These are phyloP conservation scores for Bufo gargarizans DNA, from an alignment of 2,113 vertebrate genomes.

Conservation along the genomic window DNA sequence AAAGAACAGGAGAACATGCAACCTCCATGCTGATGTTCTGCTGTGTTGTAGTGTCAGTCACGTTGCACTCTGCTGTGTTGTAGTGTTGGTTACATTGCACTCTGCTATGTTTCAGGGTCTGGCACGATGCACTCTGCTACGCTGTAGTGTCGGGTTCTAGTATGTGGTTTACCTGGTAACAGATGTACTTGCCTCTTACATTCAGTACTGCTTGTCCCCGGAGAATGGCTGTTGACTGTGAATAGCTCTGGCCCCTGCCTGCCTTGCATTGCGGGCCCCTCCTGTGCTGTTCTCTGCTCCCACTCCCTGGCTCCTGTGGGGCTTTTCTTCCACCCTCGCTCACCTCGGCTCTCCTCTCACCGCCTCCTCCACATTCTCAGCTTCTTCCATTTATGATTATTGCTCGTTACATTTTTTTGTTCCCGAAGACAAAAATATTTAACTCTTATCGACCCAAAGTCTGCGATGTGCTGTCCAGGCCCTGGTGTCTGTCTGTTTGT, in stretches of 20 bases:
- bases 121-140: no score
- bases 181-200: no score
- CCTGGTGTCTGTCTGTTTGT: background rate
- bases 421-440: background rate
- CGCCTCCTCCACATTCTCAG: background rate
- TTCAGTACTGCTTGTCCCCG: background rate
- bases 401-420: background rate
- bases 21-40: no score
- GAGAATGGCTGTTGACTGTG: background rate
- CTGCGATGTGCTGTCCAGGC: background rate
- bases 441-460: background rate
- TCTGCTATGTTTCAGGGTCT: no score
- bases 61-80: no score
- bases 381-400: background rate
- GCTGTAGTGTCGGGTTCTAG: no score
- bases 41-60: no score
- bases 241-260: background rate
- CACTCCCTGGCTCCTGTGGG: background rate
- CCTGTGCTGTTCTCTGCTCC: background rate
- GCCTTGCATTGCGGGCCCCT: background rate
- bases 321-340: background rate
- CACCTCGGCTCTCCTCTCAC: background rate
- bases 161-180: no score
- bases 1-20: no score
- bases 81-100: no score